Evolutionary conservation across 2,797 vertebrate genomes (phyloP), one percentile per base, ranked within the genome.

Genomic region (Acomys russatus): DNA sequence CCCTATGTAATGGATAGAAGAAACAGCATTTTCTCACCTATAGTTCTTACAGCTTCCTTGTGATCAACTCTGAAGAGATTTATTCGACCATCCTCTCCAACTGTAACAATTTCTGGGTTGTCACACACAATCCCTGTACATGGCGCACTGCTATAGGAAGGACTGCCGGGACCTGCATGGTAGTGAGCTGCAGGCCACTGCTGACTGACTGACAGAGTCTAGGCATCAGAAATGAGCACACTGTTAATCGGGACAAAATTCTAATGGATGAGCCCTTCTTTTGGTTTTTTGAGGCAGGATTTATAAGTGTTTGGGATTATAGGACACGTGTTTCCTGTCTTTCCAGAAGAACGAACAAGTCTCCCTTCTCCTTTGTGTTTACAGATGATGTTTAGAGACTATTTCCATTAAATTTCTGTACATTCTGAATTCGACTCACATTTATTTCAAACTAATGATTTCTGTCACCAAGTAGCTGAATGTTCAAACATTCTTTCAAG

Each of bases 31-130:
- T 20, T 95, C 98, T 95, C 97, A 99, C 99, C 99, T 98, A 99
- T 99, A 85, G 99, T 98, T 95, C 99, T 99, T 59, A 98, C 92
- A 77, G 99, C 97, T 97, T 98, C 99, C 97, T 99, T 99, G 92
- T 99, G 99, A 96, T 99, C 99, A 18, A 98, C 99, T 98, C 99
- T 99, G 97, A 99, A 99, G 95, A 99, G 98, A 93, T 99, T 99
- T 97, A 99, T 99, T 94, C 99, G 99, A 33, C 99, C 99, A 77
- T 99, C 99, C 98, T 99, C 99, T 30, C 99, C 99, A 6, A 99
- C 99, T 0, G 99, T 99, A 84, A 99, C 99, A 9, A 99, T 99
- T 97, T 99, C 99, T 35, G 99, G 99, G 94, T 98, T 99, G 97
- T 98, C 99, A 97, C 99, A 99, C 73, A 99, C 99, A 0, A 99